These are phyloP conservation scores for Eupithecia exiguata DNA, from an alignment of 2,888 invertebrate genomes.

Conservation along the genomic window DNA sequence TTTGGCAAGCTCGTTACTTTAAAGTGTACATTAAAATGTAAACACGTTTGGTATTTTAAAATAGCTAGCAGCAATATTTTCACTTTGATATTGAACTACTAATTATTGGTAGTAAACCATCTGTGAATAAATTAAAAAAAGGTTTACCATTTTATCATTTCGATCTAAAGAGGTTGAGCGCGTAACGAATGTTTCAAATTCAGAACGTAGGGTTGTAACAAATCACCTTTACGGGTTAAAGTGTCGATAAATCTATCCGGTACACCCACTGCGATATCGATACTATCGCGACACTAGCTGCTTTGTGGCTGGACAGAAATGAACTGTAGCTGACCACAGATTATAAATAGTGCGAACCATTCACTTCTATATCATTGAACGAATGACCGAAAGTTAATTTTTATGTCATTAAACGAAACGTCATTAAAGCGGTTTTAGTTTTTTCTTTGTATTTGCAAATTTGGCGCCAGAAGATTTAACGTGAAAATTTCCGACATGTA, in stretches of 20 bases:
- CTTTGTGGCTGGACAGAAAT: slow-evolving; percentile 65
- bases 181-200: slow-evolving; percentile 52
- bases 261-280: slow-evolving; percentile 70
- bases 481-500: too few relatives aligned
- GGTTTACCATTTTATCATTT: slow-evolving; percentile 30
- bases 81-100: slow-evolving; percentile 6
- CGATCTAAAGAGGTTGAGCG: slow-evolving; percentile 40
- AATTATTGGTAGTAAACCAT: slow-evolving; percentile 11
- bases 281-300: slow-evolving; percentile 67
- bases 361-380: background rate
- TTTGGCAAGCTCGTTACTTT: background rate
- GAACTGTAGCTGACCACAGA: slow-evolving; percentile 59
- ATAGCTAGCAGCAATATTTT: slow-evolving; percentile 9
- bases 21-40: background rate
- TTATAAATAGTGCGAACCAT: background rate
- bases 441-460: background rate
- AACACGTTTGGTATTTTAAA: background rate
- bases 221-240: slow-evolving; percentile 74
- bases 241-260: slow-evolving; percentile 72
- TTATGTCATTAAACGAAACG: background rate
- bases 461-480: background rate
- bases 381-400: background rate
- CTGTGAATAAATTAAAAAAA: slow-evolving; percentile 24
- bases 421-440: background rate
- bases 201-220: slow-evolving; percentile 62